Percentiles rank a stretch among this genome's conserved stretches.
Conservation (phyloP, 2,797 vertebrate species). For the Anguilla megastoma region DNA sequence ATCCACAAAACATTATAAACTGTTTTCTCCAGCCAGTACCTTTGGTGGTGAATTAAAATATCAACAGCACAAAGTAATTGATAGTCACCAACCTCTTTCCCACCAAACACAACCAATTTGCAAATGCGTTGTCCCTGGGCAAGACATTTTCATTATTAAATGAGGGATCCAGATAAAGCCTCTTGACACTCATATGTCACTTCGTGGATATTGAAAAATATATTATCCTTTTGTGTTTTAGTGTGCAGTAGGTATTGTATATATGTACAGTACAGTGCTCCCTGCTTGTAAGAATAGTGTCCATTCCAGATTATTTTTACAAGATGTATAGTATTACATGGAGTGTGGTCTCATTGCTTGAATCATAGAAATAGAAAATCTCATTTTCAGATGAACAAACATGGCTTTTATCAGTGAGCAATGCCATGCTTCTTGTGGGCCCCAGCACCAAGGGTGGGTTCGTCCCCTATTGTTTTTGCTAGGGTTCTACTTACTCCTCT, state of each 20-base stretch:
- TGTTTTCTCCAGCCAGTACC: neutral
- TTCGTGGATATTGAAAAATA: neutral
- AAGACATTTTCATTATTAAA: neutral
- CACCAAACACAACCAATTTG: neutral
- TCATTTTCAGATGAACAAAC: too few species aligned
- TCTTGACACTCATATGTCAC: neutral
- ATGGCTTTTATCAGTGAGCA: too few species aligned
- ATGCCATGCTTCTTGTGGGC: too few species aligned
- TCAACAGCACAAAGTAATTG: neutral
- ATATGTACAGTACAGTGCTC: neutral
- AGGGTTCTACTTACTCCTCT: too few species aligned
- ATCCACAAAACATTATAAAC: neutral
- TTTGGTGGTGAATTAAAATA: neutral
- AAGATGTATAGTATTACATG: too few species aligned
- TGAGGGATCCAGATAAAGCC: neutral
- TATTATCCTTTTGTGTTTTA: neutral
- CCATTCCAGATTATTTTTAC: too few species aligned
- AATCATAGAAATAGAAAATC: too few species aligned
- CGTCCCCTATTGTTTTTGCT: too few species aligned
- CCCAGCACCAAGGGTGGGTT: too few species aligned
- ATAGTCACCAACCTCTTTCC: neutral
- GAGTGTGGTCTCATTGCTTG: too few species aligned
- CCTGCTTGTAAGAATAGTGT: too few species aligned
- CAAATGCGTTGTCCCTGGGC: neutral
- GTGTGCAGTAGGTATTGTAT: neutral